Evolutionary conservation across 2,888 invertebrate genomes (phyloP), one percentile per base, ranked within the genome.

Genomic region (Drosophila infuscata): DNA sequence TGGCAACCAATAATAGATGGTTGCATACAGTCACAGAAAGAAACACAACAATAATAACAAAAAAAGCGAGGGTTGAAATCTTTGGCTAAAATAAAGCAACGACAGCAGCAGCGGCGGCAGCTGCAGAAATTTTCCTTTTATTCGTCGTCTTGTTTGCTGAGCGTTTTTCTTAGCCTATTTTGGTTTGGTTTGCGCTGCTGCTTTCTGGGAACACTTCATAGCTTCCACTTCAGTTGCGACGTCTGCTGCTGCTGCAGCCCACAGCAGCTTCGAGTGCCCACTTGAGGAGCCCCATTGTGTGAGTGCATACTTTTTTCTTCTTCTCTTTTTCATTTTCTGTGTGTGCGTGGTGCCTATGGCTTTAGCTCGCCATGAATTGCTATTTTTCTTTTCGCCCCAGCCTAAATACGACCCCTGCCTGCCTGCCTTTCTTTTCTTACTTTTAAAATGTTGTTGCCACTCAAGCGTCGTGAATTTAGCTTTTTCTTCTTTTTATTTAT

Each of bases 121-220:
- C 66, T 76, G 79, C 79, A 71, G 38, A 70, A 70, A 62, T 79
- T 79, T 79, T 75, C 67, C 51, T 72, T 72, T 61, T 70, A 43
- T 70, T 66, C 41, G 8, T 59, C 64, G 46, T 66, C 68, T 59
- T 62, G 64, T 66, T 62, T 66, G 72, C 62, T 62, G 64, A 66
- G 62, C 72, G 65, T 66, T 79, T 75, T 79, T 67, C 75, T 64
- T 79, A 59, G n/a, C 63, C 63, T 43, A 60, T 67, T 57, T 59
- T 32, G 56, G 36, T 30, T 56, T 56, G 29, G 11, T 25, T 48
- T 61, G 32, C 46, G 46, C 38, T 63, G 56, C 63, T 75, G 59
- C 61, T 75, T 79, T 79, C 79, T 79, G 68, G 72, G 67, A 79
- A 78, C 79, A 79, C 79, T 79, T 75, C 72, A 79, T 30, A 58